Percentiles rank a stretch among this genome's conserved stretches.
These are phyloP conservation scores for Phymastichus coffea DNA, from an alignment of 1,140 invertebrate species.

Conservation along the genomic window DNA sequence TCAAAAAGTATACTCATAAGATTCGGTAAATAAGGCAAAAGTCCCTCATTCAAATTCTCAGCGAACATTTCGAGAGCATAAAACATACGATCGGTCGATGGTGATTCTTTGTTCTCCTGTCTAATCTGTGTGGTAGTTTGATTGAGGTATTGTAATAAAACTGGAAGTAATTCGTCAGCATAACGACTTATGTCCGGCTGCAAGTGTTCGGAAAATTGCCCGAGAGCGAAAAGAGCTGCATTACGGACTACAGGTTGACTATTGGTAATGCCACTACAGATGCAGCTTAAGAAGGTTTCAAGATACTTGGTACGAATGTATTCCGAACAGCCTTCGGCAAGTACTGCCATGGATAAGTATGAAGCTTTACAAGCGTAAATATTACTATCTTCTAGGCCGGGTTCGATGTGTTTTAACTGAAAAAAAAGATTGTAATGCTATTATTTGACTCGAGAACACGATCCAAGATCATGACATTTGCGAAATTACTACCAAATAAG, in stretches of 20 bases:
- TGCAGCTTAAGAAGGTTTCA: slow-evolving; percentile 67
- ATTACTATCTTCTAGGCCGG: slow-evolving; percentile 61
- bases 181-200: slow-evolving; percentile 75
- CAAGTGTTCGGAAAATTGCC: slow-evolving; percentile 80
- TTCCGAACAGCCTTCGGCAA: slow-evolving; percentile 80
- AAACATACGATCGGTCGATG: slow-evolving; percentile 71
- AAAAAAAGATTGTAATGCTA: slow-evolving; percentile 8
- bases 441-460: neutral
- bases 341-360: slow-evolving; percentile 72
- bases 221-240: slow-evolving; percentile 77
- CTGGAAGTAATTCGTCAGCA: slow-evolving; percentile 69
- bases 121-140: slow-evolving; percentile 61
- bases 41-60: slow-evolving; percentile 72
- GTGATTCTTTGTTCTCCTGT: slow-evolving; percentile 60
- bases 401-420: slow-evolving; percentile 64
- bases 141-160: slow-evolving; percentile 71
- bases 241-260: slow-evolving; percentile 64
- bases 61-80: slow-evolving; percentile 81
- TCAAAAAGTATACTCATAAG: slow-evolving; percentile 72
- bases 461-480: neutral
- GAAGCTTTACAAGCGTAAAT: slow-evolving; percentile 67
- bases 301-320: slow-evolving; percentile 73
- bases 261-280: slow-evolving; percentile 71
- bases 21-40: slow-evolving; percentile 70
- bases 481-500: slow-evolving; percentile 68